Percentiles rank a stretch among this genome's conserved stretches.
These are phyloP conservation scores for Procambarus virginalis DNA, from an alignment of 1,140 invertebrate genomes.

Conservation along the genomic window DNA sequence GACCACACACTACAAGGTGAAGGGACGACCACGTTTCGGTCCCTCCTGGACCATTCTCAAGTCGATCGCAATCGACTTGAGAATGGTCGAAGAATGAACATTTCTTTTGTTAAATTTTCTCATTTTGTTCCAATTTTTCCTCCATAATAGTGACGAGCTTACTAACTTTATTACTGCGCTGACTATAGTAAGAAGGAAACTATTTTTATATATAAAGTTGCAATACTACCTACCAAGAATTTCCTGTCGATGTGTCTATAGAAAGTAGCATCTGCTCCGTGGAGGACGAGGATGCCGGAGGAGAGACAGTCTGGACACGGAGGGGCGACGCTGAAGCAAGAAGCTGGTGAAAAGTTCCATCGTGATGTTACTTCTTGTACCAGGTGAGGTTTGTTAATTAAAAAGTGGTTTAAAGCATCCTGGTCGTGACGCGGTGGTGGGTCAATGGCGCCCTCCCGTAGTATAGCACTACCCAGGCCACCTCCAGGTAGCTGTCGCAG, in stretches of 20 bases:
- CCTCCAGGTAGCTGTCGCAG: slow-evolving; percentile 35
- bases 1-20: too few relatives aligned
- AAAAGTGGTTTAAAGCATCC: slow-evolving; percentile 61
- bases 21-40: too few relatives aligned
- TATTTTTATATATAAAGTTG: not conserved
- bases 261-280: slow-evolving; percentile 47
- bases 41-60: too few relatives aligned
- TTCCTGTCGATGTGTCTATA: slow-evolving; percentile 48
- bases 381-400: slow-evolving; percentile 45
- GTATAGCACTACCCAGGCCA: slow-evolving; percentile 46
- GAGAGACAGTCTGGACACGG: slow-evolving; percentile 41
- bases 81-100: too few relatives aligned
- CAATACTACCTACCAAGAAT: slow-evolving; percentile 27
- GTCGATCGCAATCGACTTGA: too few relatives aligned
- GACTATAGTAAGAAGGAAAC: not conserved
- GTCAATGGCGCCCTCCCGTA: not conserved
- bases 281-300: slow-evolving; percentile 29
- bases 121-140: too few relatives aligned
- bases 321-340: slow-evolving; percentile 39
- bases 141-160: not conserved
- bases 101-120: too few relatives aligned
- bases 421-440: slow-evolving; percentile 60
- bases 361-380: slow-evolving; percentile 48
- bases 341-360: slow-evolving; percentile 54
- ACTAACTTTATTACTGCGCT: not conserved